Base-by-base conservation (phyloP, 2,888 invertebrate species). In the Amphipoea oculea region DNA sequence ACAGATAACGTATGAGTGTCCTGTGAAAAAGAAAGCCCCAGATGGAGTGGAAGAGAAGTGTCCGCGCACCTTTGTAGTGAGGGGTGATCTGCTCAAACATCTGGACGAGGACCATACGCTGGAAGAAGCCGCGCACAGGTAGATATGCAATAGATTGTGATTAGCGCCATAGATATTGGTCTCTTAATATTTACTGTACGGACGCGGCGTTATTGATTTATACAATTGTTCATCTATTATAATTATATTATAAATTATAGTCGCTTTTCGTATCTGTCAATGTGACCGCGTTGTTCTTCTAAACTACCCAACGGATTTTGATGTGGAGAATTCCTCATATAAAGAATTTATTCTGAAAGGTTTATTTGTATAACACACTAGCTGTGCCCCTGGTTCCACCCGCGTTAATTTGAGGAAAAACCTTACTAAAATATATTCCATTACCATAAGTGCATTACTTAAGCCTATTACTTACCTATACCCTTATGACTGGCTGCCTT, bases 121-220 rank as follows among this genome's bases (percentile, higher is more conserved):
- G 5, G 95, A 96, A 7, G 96, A 97, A 80, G 97, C 97, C 3
- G 89, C 90, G 45, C 92, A 95, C 84, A 94, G 92, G 97, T 97
- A 73, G 9, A 23, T 23, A 67, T 57, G 7, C 1, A 23, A 70
- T 75, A 12, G n/a, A 20, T 48, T 40, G 23, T 29, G 4, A 9
- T 23, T 45, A 42, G 12, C 23, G 29, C 23, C 11, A 51, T 66
- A 40, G 42, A 40, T 20, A 45, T 54, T 60, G 54, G 11, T 23
- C 29, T 23, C 14, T 36, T 70, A 54, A 5, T 17, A 23, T 54
- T 54, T 70, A n/a, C 17, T 40, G 54, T 54, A 40, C 0, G 9
- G n/a, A 71, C 11, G 11, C 45, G 1, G 70, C 9, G 12, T 20
- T 48, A 36, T 12, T 29, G 36, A 36, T 23, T 70, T 51, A 4